Evolutionary conservation across 1,140 invertebrate species (phyloP).

Genomic region (Zophobas morio): DNA sequence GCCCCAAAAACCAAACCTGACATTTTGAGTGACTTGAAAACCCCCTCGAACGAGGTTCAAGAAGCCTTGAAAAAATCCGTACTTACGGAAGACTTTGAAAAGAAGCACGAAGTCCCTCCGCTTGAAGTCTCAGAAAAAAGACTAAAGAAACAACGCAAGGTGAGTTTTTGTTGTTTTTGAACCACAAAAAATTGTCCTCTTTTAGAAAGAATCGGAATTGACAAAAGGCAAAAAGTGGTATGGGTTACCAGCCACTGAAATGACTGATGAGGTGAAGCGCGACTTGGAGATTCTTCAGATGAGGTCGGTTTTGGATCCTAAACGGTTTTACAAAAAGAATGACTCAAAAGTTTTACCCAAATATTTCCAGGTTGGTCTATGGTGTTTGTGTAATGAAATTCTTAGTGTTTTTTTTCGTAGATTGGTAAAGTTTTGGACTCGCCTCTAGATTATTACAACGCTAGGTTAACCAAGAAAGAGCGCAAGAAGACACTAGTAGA

Average conservation of each 20-base stretch:
- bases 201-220: slow-evolving; percentile 76
- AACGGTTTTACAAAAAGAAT: slow-evolving; percentile 95
- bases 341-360: slow-evolving; percentile 90
- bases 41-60: slow-evolving; percentile 69
- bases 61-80: slow-evolving; percentile 76
- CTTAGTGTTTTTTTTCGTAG: slow-evolving; percentile 67
- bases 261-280: slow-evolving; percentile 89
- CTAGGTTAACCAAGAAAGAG: slow-evolving; percentile 87
- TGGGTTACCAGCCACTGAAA: slow-evolving; percentile 86
- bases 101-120: slow-evolving; percentile 73
- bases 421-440: slow-evolving; percentile 83
- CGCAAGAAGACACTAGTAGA: slow-evolving; percentile 92
- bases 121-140: slow-evolving; percentile 74
- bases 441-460: slow-evolving; percentile 80
- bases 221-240: slow-evolving; percentile 92
- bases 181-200: not conserved
- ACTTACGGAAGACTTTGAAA: slow-evolving; percentile 78
- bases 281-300: slow-evolving; percentile 92
- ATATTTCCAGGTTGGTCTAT: slow-evolving; percentile 85
- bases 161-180: slow-evolving; percentile 53
- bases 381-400: slow-evolving; percentile 30
- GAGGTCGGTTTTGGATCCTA: slow-evolving; percentile 92
- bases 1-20: slow-evolving; percentile 56
- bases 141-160: slow-evolving; percentile 74
- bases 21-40: slow-evolving; percentile 63